Evolutionary conservation across 2,113 vertebrate genomes (phyloP).

Genomic region (Pluvianellus socialis): DNA sequence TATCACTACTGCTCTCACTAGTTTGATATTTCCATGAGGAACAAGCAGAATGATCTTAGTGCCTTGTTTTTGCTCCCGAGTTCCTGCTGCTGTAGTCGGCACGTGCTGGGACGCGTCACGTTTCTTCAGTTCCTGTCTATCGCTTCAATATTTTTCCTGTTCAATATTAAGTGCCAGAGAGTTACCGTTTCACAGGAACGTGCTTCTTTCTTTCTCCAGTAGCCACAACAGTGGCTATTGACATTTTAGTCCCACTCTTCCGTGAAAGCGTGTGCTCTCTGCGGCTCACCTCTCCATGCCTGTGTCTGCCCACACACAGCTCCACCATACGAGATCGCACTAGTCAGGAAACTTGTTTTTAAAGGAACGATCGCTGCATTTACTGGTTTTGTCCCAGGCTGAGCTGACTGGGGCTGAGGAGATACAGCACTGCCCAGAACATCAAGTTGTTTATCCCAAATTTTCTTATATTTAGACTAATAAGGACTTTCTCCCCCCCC

Average conservation of each 20-base stretch:
- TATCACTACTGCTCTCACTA: neutral
- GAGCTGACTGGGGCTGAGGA: neutral
- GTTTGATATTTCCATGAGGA: neutral
- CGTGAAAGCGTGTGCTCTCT: neutral
- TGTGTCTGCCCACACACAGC: neutral
- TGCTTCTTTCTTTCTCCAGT: neutral
- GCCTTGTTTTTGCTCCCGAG: neutral
- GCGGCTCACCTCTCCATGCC: neutral
- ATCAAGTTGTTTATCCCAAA: neutral
- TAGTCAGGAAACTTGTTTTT: neutral
- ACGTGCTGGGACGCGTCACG: neutral
- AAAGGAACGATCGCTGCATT: neutral
- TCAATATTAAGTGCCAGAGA: neutral
- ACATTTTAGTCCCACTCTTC: neutral
- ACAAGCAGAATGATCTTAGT: neutral
- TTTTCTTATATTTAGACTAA: neutral
- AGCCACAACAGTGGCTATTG: neutral
- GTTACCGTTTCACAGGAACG: neutral
- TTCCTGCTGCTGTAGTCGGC: neutral
- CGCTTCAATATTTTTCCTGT: neutral
- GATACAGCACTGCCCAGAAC: neutral
- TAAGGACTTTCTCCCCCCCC: neutral
- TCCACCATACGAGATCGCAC: neutral
- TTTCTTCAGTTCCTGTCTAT: neutral
- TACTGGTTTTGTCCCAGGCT: neutral